phyloP scores from a whole-genome alignment of 2,888 invertebrate genomes.

The Pardosa pseudoannulata region DNA sequence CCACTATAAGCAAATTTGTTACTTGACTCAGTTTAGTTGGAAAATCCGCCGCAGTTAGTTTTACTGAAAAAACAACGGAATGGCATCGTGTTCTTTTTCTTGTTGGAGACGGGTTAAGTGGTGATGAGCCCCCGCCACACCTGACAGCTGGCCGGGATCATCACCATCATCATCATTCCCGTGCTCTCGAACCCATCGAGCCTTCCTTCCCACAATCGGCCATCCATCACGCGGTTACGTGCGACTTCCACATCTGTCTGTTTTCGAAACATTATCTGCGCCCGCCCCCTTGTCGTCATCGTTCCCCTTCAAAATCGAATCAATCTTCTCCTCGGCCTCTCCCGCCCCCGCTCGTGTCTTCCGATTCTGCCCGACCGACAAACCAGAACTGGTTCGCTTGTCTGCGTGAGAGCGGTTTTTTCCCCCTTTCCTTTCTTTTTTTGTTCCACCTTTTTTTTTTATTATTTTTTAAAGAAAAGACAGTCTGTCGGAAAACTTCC shows the following conservation, averaged over 20 bases:
- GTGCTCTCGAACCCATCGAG: conserved; percentile 44
- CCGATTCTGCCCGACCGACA: conserved; percentile 55
- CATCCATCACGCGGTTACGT: conserved; percentile 69
- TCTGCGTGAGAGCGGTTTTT: conserved; percentile 43
- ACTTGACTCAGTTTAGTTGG: no score
- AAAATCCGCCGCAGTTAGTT: no score
- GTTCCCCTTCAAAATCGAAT: no score
- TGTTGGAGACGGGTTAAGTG: no score
- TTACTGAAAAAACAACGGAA: no score
- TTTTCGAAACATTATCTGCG: conserved; percentile 58
- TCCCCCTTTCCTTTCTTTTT: conserved; percentile 52
- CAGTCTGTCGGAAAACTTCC: no score
- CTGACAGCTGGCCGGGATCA: conserved; percentile 63
- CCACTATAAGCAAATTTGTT: no score
- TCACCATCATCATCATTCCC: no score
- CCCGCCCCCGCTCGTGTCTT: not conserved
- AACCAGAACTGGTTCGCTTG: conserved; percentile 65
- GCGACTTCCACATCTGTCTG: conserved; percentile 70
- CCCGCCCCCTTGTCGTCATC: conserved; percentile 26
- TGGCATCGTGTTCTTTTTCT: no score
- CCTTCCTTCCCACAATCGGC: conserved; percentile 50
- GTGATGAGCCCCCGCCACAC: conserved; percentile 18
- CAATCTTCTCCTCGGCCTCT: no score
- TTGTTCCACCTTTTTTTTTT: no score
- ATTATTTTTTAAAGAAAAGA: no score